These are phyloP conservation scores for Serinus canaria DNA, from an alignment of 2,113 vertebrate genomes.

Conservation along the genomic window DNA sequence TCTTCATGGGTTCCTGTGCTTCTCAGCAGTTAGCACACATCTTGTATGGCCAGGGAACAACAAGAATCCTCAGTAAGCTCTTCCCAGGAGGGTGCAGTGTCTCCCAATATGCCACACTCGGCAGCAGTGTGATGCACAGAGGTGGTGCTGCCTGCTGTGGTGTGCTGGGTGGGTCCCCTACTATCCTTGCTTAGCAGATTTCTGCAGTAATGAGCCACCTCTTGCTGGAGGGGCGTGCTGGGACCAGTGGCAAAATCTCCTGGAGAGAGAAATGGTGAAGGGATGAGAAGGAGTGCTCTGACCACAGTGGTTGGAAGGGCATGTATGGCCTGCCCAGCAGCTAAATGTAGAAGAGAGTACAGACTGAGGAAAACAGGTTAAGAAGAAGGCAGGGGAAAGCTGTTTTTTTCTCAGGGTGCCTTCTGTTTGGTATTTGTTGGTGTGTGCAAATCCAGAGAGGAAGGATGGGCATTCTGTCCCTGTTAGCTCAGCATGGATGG, in stretches of 20 bases:
- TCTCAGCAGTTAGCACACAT: fast-evolving
- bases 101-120: fast-evolving
- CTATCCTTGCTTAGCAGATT: neutral
- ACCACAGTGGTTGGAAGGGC: neutral
- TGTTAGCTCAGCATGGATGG: neutral
- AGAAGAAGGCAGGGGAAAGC: neutral
- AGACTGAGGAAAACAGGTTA: neutral
- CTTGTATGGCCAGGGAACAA: neutral
- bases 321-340: neutral
- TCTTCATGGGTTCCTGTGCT: neutral
- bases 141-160: neutral
- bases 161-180: neutral
- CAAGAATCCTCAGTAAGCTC: neutral
- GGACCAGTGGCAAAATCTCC: fast-evolving
- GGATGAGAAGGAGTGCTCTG: neutral
- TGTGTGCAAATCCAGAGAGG: fast-evolving
- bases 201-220: neutral
- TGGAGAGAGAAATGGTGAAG: neutral
- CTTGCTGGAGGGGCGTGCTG: neutral
- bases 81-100: neutral
- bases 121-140: neutral
- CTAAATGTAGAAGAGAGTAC: neutral
- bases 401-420: neutral
- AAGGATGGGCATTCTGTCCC: neutral
- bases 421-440: neutral